phyloP scores from a whole-genome alignment of 2,888 invertebrate genomes.

The Chymomyza fuscimana region DNA sequence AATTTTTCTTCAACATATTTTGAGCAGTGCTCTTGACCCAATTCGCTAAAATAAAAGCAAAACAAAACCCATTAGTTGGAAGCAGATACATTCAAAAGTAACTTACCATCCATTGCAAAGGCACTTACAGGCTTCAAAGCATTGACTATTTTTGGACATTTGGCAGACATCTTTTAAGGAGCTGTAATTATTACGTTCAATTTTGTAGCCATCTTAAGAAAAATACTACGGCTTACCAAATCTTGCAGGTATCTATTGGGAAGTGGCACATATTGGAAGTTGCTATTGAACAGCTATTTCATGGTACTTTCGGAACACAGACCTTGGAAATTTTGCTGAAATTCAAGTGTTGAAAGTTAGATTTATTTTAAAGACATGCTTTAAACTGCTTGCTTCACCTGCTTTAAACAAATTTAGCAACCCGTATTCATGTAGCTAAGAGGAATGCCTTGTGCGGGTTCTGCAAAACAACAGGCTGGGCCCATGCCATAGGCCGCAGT shows the following conservation, averaged over 20 bases:
- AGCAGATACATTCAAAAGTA: background rate
- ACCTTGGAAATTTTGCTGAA: background rate
- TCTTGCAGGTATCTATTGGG: background rate
- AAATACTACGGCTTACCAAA: background rate
- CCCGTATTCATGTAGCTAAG: background rate
- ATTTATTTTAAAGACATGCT: background rate
- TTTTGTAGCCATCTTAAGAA: background rate
- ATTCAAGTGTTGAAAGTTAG: background rate
- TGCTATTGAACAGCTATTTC: background rate
- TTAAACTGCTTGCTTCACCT: background rate
- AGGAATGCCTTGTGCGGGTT: background rate
- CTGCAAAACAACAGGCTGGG: background rate
- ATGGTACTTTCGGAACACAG: background rate
- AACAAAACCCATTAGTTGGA: too few relatives aligned
- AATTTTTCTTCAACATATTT: constrained; percentile 43
- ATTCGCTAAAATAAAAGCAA: background rate
- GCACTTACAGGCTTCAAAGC: too few relatives aligned
- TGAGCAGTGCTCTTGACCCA: too few relatives aligned
- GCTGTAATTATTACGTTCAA: background rate
- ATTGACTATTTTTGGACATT: too few relatives aligned
- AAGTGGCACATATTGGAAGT: background rate
- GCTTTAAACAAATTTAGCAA: background rate
- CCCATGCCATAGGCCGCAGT: constrained; percentile 27
- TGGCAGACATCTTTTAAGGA: background rate
- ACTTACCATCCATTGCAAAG: background rate